Base-by-base conservation (phyloP, 2,888 invertebrate species). In the Sminthurides aquaticus region DNA sequence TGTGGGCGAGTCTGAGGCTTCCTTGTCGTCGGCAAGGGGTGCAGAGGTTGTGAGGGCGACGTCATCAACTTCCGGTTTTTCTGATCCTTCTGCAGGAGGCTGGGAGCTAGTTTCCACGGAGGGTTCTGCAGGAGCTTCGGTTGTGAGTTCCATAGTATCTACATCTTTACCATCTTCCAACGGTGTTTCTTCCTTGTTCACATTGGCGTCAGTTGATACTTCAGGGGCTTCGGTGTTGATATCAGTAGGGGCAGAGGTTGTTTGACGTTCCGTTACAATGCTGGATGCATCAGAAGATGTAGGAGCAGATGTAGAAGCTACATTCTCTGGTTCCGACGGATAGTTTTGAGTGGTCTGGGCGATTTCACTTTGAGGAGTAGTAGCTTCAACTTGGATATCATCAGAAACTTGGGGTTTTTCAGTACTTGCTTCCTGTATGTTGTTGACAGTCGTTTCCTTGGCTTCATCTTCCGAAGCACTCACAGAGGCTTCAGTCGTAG, bases 231-330 rank as follows among this genome's bases (percentile, higher is more conserved):
- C 15, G 15, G 5, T 15, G 15, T 5, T 11, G 34, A 3, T 15
- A 34, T 22, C 58, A 3, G 58, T n/a, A 58, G 58, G 5, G 3
- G 58, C 11, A 29, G 34, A 8, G 3, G 34, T 29, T 3, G 22
- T 34, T 25, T 2, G 3, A 2, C 54, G 27, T 26, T 49, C 60
- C 8, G 43, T 34, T 15, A 34, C 67, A 67, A 34, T 24, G 49
- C 24, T 58, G 65, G 65, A 60, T 70, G 66, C 48, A 56, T 57
- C 61, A 49, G 66, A 54, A 22, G 22, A 15, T 15, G 18, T 15
- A 1, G n/a, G 48, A 49, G 28, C 1, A 18, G 57, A 8, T 43
- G 43, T 20, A 20, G 28, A 28, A 34, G 43, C 2, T 2, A 43
- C 20, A 25, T 11, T 11, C 8, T 20, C 1, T 57, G 56, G n/a